Evolutionary conservation across 2,888 invertebrate species (phyloP).

Genomic region (Philhelius pedissequus): DNA sequence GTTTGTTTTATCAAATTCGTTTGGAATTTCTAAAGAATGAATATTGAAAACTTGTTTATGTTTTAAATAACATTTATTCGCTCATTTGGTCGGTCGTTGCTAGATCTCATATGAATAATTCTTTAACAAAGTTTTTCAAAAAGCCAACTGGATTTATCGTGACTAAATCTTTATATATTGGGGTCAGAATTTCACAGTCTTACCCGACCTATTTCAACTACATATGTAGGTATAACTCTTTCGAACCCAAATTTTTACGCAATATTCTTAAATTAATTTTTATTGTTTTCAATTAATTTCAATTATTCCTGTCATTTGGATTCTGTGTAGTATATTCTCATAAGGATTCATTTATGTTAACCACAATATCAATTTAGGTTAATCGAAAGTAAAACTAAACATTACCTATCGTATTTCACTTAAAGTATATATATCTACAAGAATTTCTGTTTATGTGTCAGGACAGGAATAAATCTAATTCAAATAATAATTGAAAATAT

Average conservation of each 20-base stretch:
- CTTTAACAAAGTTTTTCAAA: no score
- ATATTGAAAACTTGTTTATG: no score
- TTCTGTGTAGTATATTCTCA: neutral
- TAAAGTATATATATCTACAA: no score
- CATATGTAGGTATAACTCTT: neutral
- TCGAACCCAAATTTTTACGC: neutral
- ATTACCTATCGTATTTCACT: no score
- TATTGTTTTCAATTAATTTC: slow-evolving; percentile 39
- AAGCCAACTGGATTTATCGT: no score
- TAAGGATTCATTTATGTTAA: neutral
- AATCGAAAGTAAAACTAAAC: slow-evolving; percentile 16
- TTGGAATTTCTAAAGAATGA: no score
- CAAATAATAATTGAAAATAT: slow-evolving; percentile 66
- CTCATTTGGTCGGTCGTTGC: no score
- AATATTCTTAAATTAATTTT: neutral
- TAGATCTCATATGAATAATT: no score
- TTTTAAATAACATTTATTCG: no score
- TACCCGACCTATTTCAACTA: neutral
- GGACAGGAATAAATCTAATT: slow-evolving; percentile 58
- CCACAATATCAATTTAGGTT: slow-evolving; percentile 8
- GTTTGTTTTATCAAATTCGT: no score
- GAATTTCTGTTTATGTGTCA: neutral
- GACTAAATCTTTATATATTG: no score
- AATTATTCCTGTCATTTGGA: slow-evolving; percentile 5
- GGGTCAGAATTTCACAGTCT: no score